Base-by-base conservation (phyloP, 1,140 invertebrate genomes). In the Drosophila kikkawai region DNA sequence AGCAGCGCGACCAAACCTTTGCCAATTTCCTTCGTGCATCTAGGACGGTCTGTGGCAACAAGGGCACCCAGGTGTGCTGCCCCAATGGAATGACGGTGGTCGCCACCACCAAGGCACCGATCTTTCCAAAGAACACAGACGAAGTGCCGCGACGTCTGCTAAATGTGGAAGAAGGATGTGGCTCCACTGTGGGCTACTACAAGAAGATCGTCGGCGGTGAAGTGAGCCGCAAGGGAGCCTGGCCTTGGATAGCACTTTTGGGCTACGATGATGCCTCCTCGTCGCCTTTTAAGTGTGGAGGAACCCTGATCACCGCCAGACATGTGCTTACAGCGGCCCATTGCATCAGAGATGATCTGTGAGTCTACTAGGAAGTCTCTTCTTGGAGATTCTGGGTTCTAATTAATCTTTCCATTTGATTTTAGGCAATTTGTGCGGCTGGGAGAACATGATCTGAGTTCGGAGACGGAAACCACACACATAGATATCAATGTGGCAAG, bases 151-250 rank as follows among this genome's bases (percentile, higher is more conserved):
- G 73, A 3, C 65, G 90, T n/a, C 53, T 92, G 34, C 74, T 69
- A 0, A 85, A 86, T 1, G 74, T 80, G 0, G 79, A 77, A 7
- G 90, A 92, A n/a, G 92, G 91, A 26, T 94, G 93, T 53, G 93
- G 93, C 13, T 69, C 83, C 7, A 92, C 81, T 0, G 80, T 86
- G 36, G 66, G 75, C 1, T 65, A 70, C 5, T 91, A 82, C 53
- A 91, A 92, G 53, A 92, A 94, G 59, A 93, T 94, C 19, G 93
- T 93, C 4, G 94, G 94, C 19, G 84, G 91, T 6, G 86, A 87
- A 2, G 93, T 93, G 3, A 92, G 91, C 34, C 82, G 91, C 44
- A 88, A 80, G 37, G 92, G 92, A 4, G 78, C 91, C 0, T 93
- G 91, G 91, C 92, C 92, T 11, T 93, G 92, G 92, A 81, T 92